Conservation (phyloP, 53 echinoderm and acorn worm genomes). For the Antedon mediterranea region DNA sequence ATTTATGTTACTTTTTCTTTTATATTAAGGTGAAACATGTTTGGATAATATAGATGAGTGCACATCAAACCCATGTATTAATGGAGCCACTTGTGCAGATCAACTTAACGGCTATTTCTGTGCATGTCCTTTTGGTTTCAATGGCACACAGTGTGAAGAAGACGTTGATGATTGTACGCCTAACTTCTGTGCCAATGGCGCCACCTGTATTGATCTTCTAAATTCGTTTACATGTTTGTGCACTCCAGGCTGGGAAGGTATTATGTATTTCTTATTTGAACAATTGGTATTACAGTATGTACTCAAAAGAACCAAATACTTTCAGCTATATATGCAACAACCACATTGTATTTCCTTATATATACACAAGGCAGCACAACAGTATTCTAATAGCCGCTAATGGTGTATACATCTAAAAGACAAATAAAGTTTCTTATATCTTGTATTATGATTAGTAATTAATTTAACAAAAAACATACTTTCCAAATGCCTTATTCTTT, state of each 20-base stretch:
- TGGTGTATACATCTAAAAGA: too few species aligned
- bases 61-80: background rate
- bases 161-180: conserved; percentile 1
- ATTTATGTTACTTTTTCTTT: background rate
- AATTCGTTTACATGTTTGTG: background rate
- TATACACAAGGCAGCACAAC: too few species aligned
- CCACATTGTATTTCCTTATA: too few species aligned
- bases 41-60: background rate
- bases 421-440: too few species aligned
- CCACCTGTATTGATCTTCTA: background rate
- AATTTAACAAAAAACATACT: too few species aligned
- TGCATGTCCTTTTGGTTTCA: background rate
- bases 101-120: conserved; percentile 4
- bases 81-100: conserved; percentile 2
- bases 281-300: too few species aligned
- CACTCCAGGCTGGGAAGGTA: conserved; percentile 6
- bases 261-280: background rate
- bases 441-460: too few species aligned
- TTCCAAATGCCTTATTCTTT: background rate
- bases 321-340: too few species aligned
- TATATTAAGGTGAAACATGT: background rate
- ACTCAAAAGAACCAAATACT: too few species aligned
- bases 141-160: background rate
- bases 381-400: too few species aligned
- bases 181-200: conserved; percentile 2